Base-by-base conservation (phyloP, 1,140 invertebrate species). In the Holcopasites calliopsidis region DNA sequence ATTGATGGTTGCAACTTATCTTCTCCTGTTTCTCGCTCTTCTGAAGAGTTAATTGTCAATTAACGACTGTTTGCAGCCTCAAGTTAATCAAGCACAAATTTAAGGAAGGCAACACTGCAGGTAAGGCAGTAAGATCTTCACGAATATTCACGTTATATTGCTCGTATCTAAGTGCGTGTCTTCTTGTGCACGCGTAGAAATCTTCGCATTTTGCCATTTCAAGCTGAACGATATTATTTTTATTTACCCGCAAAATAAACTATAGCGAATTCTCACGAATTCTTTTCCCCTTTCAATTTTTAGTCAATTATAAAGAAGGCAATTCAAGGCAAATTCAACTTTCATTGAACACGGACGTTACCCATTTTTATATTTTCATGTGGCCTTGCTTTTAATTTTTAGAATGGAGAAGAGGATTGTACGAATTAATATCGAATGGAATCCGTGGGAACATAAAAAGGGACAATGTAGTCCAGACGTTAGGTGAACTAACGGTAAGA, bases 401-500 rank as follows among this genome's bases (percentile, higher is more conserved):
- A 93, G 92, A 90, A 90, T 90, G 92, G 86, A 88, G 88, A 68
- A 81, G 90, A 76, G 92, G 90, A 66, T 86, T 93, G 55, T 93
- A 93, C 87, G 92, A 93, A 86, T 92, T 97, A 73, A 92, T 96
- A 66, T 93, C 94, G 76, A 94, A 94, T 89, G 95, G 95, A 68
- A 91, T 96, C 55, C 93, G 93, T 74, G 95, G 95, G 52, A 91
- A 90, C 65, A 83, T 96, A 58, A 95, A 95, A 86, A 95, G 94
- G 88, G 96, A 97, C 87, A 91, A 92, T 74, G 93, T 95, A 57
- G 90, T 95, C 31, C 91, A 92, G 71, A 92, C 93, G 33, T 91
- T 97, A 50, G 91, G 91, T 82, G 95, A 96, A 88, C 92, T 96
- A 69, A 90, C 93, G 85, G 95, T 95, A 93, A 93, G 93, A 70